Evolutionary conservation across 2,797 vertebrate genomes (phyloP).

Genomic region (Myotis vivesi): DNA sequence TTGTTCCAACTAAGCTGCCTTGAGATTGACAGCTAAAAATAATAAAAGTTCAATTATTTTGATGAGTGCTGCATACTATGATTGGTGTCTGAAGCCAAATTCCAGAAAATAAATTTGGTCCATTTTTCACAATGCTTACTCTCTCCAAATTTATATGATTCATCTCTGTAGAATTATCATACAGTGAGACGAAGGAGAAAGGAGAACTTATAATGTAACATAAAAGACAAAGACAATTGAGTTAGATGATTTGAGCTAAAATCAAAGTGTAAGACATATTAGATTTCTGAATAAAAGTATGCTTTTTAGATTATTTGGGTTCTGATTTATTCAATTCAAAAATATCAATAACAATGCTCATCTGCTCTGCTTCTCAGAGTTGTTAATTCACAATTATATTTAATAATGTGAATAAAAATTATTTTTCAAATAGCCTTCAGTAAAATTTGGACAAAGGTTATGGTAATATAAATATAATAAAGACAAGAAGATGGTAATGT

Average conservation of each 20-base stretch:
- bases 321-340: neutral
- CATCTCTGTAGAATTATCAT: neutral
- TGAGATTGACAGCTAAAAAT: slow-evolving; percentile 70
- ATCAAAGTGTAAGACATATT: neutral
- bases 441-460: neutral
- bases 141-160: slow-evolving; percentile 47
- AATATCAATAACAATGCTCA: slow-evolving; percentile 28
- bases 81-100: slow-evolving; percentile 40
- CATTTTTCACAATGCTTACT: slow-evolving; percentile 42
- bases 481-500: neutral
- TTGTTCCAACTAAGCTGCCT: slow-evolving; percentile 52
- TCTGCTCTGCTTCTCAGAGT: neutral
- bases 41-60: slow-evolving; percentile 78
- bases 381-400: neutral
- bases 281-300: slow-evolving; percentile 52
- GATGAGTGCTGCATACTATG: slow-evolving; percentile 46
- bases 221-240: slow-evolving; percentile 32
- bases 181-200: slow-evolving; percentile 33
- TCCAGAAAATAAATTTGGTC: slow-evolving; percentile 47
- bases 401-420: slow-evolving; percentile 47
- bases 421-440: slow-evolving; percentile 28
- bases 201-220: slow-evolving; percentile 9
- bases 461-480: neutral
- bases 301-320: neutral
- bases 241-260: slow-evolving; percentile 45